These are phyloP conservation scores for Zaprionus tsacasi DNA, from an alignment of 1,140 invertebrate species.

Conservation along the genomic window DNA sequence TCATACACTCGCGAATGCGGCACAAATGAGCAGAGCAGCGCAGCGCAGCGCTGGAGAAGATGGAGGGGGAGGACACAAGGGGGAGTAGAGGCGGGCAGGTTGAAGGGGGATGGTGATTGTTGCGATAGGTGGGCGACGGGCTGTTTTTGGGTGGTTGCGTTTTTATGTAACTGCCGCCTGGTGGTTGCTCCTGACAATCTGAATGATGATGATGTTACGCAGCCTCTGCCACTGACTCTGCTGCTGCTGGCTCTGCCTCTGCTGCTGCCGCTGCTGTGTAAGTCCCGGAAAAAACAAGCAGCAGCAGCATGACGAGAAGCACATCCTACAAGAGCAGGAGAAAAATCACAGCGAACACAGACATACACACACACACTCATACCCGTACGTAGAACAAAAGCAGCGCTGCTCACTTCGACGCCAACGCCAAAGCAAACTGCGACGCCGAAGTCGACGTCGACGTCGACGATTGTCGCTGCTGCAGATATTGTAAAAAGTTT, in stretches of 20 bases:
- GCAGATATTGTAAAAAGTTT: slow-evolving; percentile 77
- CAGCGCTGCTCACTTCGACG: slow-evolving; percentile 51
- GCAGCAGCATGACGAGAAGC: slow-evolving; percentile 38
- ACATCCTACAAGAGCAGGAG: slow-evolving; percentile 46
- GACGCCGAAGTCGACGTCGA: slow-evolving; percentile 13
- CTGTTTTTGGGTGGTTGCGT: slow-evolving; percentile 51
- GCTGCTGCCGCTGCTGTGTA: slow-evolving; percentile 34
- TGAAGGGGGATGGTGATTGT: slow-evolving; percentile 22
- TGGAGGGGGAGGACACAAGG: neutral
- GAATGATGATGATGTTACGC: slow-evolving; percentile 66
- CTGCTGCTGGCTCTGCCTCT: slow-evolving; percentile 12
- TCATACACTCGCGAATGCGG: slow-evolving; percentile 64
- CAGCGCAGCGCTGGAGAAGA: neutral
- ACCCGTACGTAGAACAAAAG: slow-evolving; percentile 30
- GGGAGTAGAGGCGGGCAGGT: neutral
- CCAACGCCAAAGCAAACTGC: neutral
- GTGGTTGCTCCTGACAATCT: slow-evolving; percentile 65
- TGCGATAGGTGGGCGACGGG: slow-evolving; percentile 62
- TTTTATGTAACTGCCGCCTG: slow-evolving; percentile 75
- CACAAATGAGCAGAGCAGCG: slow-evolving; percentile 21
- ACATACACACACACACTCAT: slow-evolving; percentile 37
- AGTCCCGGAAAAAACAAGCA: slow-evolving; percentile 48
- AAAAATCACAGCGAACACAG: slow-evolving; percentile 70
- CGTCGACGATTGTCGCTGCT: slow-evolving; percentile 21
- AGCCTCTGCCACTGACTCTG: slow-evolving; percentile 29